Conservation (phyloP, 2,888 invertebrate species). For the Drosophila mercatorum region DNA sequence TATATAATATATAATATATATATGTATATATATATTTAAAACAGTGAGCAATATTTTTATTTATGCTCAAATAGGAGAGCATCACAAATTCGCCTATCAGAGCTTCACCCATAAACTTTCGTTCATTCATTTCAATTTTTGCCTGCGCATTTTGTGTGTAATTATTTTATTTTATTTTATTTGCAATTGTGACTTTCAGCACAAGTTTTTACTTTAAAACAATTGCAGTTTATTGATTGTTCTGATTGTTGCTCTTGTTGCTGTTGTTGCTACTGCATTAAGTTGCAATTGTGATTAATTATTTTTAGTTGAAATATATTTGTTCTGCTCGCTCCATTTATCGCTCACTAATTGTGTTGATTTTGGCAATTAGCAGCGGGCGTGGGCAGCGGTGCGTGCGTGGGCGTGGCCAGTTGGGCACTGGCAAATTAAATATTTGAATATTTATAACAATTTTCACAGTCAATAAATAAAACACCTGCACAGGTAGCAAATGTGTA, state of each 20-base stretch:
- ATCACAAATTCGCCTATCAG: slow-evolving; percentile 2
- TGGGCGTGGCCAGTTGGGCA: slow-evolving; percentile 14
- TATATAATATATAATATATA: no score
- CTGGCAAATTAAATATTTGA: slow-evolving; percentile 44
- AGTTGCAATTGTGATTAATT: slow-evolving; percentile 58
- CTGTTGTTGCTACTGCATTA: slow-evolving; percentile 13
- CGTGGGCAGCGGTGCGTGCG: slow-evolving; percentile 14
- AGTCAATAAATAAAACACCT: slow-evolving; percentile 56
- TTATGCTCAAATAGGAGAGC: background rate
- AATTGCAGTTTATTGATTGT: slow-evolving; percentile 33
- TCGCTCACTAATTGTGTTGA: slow-evolving; percentile 45
- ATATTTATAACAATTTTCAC: slow-evolving; percentile 61
- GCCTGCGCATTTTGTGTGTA: slow-evolving; percentile 1
- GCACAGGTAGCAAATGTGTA: slow-evolving; percentile 48
- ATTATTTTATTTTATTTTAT: slow-evolving; percentile 16
- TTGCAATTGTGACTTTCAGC: slow-evolving; percentile 6
- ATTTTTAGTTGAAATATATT: slow-evolving; percentile 47
- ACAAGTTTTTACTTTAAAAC: slow-evolving; percentile 28
- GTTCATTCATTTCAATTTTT: slow-evolving; percentile 20
- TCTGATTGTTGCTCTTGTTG: slow-evolving; percentile 12
- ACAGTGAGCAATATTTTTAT: no score
- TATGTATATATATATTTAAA: no score
- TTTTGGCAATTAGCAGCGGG: slow-evolving; percentile 53
- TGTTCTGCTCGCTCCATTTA: background rate
- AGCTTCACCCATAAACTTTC: background rate